Base-by-base conservation (phyloP, 2,888 invertebrate species). In the Maniola hyperantus region DNA sequence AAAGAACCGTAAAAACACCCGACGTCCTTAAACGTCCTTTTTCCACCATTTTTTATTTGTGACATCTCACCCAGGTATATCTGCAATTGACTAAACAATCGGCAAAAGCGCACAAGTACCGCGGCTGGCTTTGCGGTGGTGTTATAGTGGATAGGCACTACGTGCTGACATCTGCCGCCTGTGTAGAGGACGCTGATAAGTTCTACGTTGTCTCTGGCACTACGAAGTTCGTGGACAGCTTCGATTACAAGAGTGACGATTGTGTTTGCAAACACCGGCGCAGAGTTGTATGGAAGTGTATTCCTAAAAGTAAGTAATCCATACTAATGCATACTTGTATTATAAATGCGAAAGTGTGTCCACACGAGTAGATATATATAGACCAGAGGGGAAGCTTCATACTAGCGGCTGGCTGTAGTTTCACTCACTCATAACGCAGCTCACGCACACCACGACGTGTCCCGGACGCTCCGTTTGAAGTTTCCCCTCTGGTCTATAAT, bases 181-280 rank as follows among this genome's bases (percentile, higher is more conserved):
- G 91, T 42, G 91, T 92, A 0, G 91, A 92, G 76, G 91, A 92
- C 36, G 91, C 91, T 0, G 91, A 91, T 20, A 82, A 83, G 34
- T 92, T 92, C 78, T 91, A 91, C 73, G 83, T 92, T 1, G 89
- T 91, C 50, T 82, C 88, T 13, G 91, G 91, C 5, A 92, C 91
- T 7, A 86, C 86, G 0, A 87, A 83, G 68, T 91, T 84, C 62
- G 81, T 91, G 0, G 91, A 90, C 70, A 89, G 89, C 71, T 86
- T 87, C 66, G 89, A 91, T 68, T 89, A 87, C 54, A 91, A 89
- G 68, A 74, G 48, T 1, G 81, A 91, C 64, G 79, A 87, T 0
- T 92, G 91, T 67, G 87, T 88, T 6, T 89, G 89, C 73, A 85
- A 88, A 55, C 83, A 90, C 72, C 77, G 91, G 2, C 81, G 91